These are phyloP conservation scores for Ginglymostoma cirratum DNA, from an alignment of 2,113 vertebrate genomes.

Conservation along the genomic window DNA sequence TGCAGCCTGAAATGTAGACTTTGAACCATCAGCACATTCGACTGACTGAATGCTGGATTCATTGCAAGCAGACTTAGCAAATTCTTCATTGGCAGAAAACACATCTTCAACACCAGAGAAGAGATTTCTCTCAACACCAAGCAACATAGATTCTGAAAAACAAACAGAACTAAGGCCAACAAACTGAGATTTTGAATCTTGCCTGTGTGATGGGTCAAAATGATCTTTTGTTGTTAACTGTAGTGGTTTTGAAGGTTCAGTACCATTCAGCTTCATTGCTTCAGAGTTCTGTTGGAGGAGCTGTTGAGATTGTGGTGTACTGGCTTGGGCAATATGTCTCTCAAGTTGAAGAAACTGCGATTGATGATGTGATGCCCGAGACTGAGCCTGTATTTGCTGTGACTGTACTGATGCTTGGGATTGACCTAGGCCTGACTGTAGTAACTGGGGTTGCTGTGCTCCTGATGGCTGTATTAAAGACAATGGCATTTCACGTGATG, in stretches of 20 bases:
- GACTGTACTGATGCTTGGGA: slow-evolving; percentile 67
- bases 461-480: slow-evolving; percentile 77
- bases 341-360: slow-evolving; percentile 79
- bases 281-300: slow-evolving; percentile 69
- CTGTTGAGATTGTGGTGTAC: slow-evolving; percentile 63
- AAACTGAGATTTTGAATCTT: slow-evolving; percentile 86
- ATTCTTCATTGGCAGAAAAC: slow-evolving; percentile 86
- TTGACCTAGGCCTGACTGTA: slow-evolving; percentile 66
- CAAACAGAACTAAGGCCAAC: slow-evolving; percentile 84
- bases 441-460: slow-evolving; percentile 42
- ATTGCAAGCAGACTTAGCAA: slow-evolving; percentile 76
- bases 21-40: slow-evolving; percentile 64
- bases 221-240: slow-evolving; percentile 67
- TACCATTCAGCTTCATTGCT: slow-evolving; percentile 66
- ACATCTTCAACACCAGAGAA: slow-evolving; percentile 95
- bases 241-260: slow-evolving; percentile 70
- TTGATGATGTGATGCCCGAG: slow-evolving; percentile 57
- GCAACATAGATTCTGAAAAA: slow-evolving; percentile 88
- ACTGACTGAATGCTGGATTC: slow-evolving; percentile 67
- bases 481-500: slow-evolving; percentile 75
- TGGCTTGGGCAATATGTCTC: slow-evolving; percentile 67
- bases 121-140: slow-evolving; percentile 87
- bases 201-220: slow-evolving; percentile 72
- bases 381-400: slow-evolving; percentile 68
- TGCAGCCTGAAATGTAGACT: slow-evolving; percentile 73